A percentile compares a stretch with the other conserved stretches of the same genome.
These are phyloP conservation scores for Amorpha juglandis DNA, from an alignment of 2,888 invertebrate genomes.

Conservation along the genomic window DNA sequence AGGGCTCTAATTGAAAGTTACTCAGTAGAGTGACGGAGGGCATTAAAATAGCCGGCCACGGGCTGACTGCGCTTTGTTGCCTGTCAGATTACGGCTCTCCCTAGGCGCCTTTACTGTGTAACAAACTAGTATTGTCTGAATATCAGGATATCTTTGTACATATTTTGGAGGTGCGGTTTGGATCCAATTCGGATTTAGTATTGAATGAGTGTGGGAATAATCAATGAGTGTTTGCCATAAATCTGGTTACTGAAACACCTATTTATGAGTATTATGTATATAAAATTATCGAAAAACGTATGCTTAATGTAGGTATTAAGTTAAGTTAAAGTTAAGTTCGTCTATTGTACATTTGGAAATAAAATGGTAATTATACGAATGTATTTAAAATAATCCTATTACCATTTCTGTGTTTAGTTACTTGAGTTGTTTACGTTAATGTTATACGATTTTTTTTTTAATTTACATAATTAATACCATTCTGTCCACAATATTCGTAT, in stretches of 20 bases:
- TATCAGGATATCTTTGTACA: constrained; percentile 33
- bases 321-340: no score
- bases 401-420: no score
- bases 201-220: constrained; percentile 14
- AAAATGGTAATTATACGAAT: not conserved
- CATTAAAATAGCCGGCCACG: constrained; percentile 54
- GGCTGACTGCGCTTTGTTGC: constrained; percentile 56
- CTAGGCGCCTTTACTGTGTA: constrained; percentile 48
- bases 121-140: constrained; percentile 47
- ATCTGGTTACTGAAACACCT: not conserved
- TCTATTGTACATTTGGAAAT: no score
- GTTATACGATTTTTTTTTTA: no score
- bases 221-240: constrained; percentile 16
- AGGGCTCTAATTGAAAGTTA: constrained; percentile 63
- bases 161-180: constrained; percentile 25
- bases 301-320: not conserved
- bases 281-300: not conserved
- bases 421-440: no score
- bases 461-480: no score
- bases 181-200: constrained; percentile 21
- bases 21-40: constrained; percentile 56
- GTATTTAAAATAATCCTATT: no score
- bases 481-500: no score
- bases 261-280: not conserved
- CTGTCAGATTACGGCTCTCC: constrained; percentile 64